Percentiles rank a stretch among this genome's conserved stretches.
Evolutionary conservation across 2,888 invertebrate species (phyloP).

Genomic region (Yponomeuta cagnagella): DNA sequence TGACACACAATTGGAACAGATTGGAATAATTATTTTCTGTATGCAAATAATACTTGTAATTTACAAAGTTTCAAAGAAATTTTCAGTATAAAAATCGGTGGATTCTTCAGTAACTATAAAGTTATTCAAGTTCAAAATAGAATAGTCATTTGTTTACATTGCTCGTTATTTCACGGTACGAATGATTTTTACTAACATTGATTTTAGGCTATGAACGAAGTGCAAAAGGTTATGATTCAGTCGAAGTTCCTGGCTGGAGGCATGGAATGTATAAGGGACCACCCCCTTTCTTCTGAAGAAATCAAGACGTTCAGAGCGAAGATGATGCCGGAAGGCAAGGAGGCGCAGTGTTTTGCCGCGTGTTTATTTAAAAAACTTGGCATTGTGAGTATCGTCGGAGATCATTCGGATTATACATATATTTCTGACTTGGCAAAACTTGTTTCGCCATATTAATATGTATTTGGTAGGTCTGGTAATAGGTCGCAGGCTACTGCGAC

Average conservation of each 20-base stretch:
- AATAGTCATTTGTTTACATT: not conserved
- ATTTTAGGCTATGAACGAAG: constrained; percentile 35
- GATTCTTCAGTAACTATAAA: no score
- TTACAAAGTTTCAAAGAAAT: no score
- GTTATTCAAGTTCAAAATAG: not conserved
- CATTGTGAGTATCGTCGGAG: constrained; percentile 33
- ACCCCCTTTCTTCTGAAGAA: constrained; percentile 40
- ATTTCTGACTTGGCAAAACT: no score
- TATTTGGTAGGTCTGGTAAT: no score
- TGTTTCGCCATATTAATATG: no score
- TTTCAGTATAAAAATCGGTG: no score
- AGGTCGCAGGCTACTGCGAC: no score
- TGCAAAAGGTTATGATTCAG: constrained; percentile 36
- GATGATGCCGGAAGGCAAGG: constrained; percentile 39
- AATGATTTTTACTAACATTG: not conserved
- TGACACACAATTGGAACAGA: no score
- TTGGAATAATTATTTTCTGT: no score
- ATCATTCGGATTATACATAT: no score
- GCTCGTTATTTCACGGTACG: not conserved
- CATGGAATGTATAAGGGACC: constrained; percentile 37
- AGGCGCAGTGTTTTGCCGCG: constrained; percentile 43
- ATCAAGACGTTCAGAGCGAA: constrained; percentile 38
- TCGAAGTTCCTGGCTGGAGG: constrained; percentile 37
- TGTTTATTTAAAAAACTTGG: constrained; percentile 48
- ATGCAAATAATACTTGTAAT: no score